Base-by-base conservation (phyloP, 2,888 invertebrate genomes). In the Altica lythri region DNA sequence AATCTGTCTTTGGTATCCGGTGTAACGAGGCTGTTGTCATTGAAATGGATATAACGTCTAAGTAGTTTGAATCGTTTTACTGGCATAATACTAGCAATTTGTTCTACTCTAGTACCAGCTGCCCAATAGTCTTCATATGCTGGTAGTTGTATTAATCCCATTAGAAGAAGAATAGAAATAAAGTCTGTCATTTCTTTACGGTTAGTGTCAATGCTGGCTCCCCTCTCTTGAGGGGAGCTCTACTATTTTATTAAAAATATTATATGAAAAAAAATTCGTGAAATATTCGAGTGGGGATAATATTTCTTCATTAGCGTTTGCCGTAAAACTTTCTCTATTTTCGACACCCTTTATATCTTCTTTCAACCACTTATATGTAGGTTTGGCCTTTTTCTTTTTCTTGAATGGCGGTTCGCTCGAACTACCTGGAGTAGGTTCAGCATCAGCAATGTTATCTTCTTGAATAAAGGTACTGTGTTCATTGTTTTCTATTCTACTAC, bases 141-240 rank as follows among this genome's bases (percentile, higher is more conserved):
- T 29, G 14, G 34, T 34, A 34, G 34, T 13, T 34, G 34, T 34
- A 34, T 34, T 34, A 34, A 12, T 34, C 34, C 6, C 34, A 13
- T 34, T 34, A 34, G 13, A 34, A 12, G 34, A 34, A 34, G 12
- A 34, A 34, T 34, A 34, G 34, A 34, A 34, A 13, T 29, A 29
- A 29, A 29, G 29, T 29, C 9, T 10, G 10, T 22, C 22, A 22
- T 34, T 34, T 13, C 14, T 34, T 34, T 34, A 34, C 12, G 10
- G 14, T 34, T 34, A 34, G 12, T 34, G 14, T 34, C 34, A 34
- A 34, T 34, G 34, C 34, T 13, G 34, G 13, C 14, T 34, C 12
- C 13, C 14, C 12, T 12, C 13, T 2, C 13, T 22, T 22, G 4
- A 22, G 22, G 34, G 10, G 10, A 12, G 34, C 34, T 34, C 34